These are phyloP conservation scores for Sycophila sp. DNA, from an alignment of 1,140 invertebrate species.

Conservation along the genomic window DNA sequence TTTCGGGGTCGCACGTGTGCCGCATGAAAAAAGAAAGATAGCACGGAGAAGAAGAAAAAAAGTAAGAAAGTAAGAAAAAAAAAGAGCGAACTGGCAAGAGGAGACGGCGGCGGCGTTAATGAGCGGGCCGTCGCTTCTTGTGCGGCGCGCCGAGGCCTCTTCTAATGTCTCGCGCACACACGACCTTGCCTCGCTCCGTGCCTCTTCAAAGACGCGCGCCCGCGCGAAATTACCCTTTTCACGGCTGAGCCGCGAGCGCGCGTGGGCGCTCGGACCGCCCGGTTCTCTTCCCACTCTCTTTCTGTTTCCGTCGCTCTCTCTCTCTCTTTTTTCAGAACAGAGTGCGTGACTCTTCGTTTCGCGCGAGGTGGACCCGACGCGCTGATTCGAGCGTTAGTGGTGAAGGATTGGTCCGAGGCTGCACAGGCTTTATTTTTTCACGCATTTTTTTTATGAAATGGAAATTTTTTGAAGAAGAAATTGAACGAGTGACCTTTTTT, in stretches of 20 bases:
- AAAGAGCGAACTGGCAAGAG: too few relatives aligned
- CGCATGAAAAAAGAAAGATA: neutral
- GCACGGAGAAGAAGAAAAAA: too few relatives aligned
- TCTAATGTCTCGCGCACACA: neutral
- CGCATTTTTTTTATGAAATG: neutral
- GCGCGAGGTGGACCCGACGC: too few relatives aligned
- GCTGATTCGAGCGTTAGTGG: too few relatives aligned
- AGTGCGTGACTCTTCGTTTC: too few relatives aligned
- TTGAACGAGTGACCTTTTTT: too few relatives aligned
- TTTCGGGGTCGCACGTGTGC: neutral
- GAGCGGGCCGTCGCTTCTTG: neutral
- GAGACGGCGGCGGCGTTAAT: too few relatives aligned
- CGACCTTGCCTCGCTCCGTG: neutral
- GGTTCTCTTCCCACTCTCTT: neutral
- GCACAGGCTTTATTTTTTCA: too few relatives aligned
- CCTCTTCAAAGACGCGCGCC: neutral
- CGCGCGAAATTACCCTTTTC: conserved; percentile 19
- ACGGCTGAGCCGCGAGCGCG: neutral
- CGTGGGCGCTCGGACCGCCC: neutral
- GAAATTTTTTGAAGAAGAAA: too few relatives aligned
- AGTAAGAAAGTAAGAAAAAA: too few relatives aligned
- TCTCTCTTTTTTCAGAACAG: neutral
- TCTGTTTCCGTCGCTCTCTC: neutral
- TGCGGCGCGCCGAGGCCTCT: neutral
- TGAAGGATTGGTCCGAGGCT: too few relatives aligned